Base-by-base conservation (phyloP, 2,797 vertebrate genomes). In the Alcedo atthis region DNA sequence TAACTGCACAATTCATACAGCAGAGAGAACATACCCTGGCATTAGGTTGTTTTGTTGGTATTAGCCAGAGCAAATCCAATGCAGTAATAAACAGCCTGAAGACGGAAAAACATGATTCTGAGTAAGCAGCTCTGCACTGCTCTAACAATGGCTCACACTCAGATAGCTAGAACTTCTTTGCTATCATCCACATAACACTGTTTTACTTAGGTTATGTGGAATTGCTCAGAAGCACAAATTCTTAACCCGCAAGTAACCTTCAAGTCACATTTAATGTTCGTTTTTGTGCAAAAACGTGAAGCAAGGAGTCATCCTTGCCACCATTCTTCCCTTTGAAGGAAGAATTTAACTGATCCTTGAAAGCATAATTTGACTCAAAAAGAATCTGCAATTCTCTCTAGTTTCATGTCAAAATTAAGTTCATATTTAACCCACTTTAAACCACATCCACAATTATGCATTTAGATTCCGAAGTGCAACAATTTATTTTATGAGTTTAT, bases 21-120 rank as follows among this genome's bases (percentile, higher is more conserved):
- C 69, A 46, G 66, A 85, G 32, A 77, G 30, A 82, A 85, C 83
- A 89, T 64, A 96, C 54, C 58, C 49, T 90, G 66, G 57, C 42
- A 80, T 78, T 91, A 64, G 80, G 3, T 48, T 85, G 63, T 81
- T 91, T 86, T 67, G 49, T 49, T 87, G 45, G 35, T 37, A 90
- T 58, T 75, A 87, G 70, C 61, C 75, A 90, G 79, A 88, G 49
- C 53, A 84, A 88, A 90, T 88, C 45, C 71, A 94, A n/a, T 2
- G 17, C 68, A 85, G 49, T 40, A 84, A 84, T 35, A 74, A 78
- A 81, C 17, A 79, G 51, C 21, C 53, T 49, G 70, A 68, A 90
- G 80, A 92, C n/a, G 73, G 58, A 89, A 90, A 81, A 88, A 73
- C 11, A 85, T 35, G 45, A 66, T 79, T 93, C 69, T 88, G 42